phyloP scores from a whole-genome alignment of 2,113 vertebrate genomes.

The Cygnus atratus region DNA sequence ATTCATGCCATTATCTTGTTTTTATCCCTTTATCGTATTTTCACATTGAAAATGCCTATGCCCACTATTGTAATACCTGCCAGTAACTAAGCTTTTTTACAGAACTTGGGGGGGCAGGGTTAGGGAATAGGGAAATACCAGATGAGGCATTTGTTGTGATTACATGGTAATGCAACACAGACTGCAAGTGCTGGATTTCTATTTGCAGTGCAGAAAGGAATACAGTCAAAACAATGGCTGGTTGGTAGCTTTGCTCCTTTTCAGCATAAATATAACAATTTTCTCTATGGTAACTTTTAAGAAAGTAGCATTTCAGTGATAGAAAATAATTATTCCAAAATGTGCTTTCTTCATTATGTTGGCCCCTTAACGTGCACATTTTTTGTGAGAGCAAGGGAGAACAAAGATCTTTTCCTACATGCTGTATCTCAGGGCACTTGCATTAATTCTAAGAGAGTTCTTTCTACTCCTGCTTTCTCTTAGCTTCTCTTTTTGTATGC shows the following conservation, averaged over 20 bases:
- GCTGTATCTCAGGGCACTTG: not conserved
- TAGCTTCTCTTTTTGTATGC: not conserved
- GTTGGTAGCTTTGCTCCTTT: not conserved
- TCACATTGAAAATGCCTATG: not conserved
- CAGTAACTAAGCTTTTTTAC: not conserved
- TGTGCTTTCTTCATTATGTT: not conserved
- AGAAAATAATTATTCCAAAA: not conserved
- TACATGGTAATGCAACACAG: not conserved
- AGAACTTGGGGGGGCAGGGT: not conserved
- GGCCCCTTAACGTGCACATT: accelerated
- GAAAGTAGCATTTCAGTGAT: not conserved
- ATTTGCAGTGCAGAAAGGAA: not conserved
- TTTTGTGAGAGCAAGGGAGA: not conserved
- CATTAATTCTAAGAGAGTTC: accelerated
- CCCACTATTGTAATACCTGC: accelerated
- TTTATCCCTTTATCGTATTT: not conserved
- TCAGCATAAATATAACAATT: not conserved
- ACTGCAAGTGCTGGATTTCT: not conserved
- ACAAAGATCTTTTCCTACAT: not conserved
- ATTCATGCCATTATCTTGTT: not conserved
- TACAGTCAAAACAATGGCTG: not conserved
- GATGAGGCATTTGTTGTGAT: not conserved
- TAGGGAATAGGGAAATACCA: not conserved
- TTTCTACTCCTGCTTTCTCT: not conserved
- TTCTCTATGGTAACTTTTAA: not conserved